Conservation (phyloP, 2,888 invertebrate species). For the Crepidodera aurea region DNA sequence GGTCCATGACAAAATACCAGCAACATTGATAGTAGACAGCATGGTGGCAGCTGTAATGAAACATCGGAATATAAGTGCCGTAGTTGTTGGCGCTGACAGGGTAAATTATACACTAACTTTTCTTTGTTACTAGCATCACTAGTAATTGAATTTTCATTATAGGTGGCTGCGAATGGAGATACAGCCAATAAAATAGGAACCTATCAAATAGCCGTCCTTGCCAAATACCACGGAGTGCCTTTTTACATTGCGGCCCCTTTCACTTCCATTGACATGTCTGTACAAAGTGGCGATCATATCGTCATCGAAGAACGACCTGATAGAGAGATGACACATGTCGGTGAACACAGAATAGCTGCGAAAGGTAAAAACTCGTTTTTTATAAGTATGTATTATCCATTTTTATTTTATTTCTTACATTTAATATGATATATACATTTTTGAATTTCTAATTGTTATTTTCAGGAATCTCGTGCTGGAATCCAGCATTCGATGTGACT, state of each 20-base stretch:
- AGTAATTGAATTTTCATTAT: no score
- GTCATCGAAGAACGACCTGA: conserved; percentile 93
- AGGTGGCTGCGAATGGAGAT: conserved; percentile 95
- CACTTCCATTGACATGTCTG: conserved; percentile 85
- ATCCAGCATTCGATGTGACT: conserved; percentile 98
- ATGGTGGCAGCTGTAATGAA: conserved; percentile 94
- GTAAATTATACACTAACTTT: conserved; percentile 61
- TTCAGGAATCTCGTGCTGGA: conserved; percentile 91
- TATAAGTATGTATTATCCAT: neutral
- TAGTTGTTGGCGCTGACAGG: conserved; percentile 97
- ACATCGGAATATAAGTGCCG: conserved; percentile 82
- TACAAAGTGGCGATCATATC: conserved; percentile 84
- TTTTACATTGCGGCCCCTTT: conserved; percentile 96
- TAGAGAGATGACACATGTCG: conserved; percentile 90
- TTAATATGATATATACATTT: neutral
- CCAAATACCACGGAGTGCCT: conserved; percentile 89
- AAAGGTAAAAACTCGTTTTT: conserved; percentile 66
- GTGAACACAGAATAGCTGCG: conserved; percentile 87
- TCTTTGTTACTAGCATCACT: neutral
- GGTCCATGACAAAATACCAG: conserved; percentile 89
- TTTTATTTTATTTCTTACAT: neutral
- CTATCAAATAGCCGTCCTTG: conserved; percentile 92
- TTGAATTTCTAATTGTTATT: conserved; percentile 46
- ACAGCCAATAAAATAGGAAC: conserved; percentile 99
- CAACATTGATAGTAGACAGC: conserved; percentile 92